Conservation (phyloP, 30 jellyfish, hydroid and myxozoan species). For the Pelagia noctiluca region DNA sequence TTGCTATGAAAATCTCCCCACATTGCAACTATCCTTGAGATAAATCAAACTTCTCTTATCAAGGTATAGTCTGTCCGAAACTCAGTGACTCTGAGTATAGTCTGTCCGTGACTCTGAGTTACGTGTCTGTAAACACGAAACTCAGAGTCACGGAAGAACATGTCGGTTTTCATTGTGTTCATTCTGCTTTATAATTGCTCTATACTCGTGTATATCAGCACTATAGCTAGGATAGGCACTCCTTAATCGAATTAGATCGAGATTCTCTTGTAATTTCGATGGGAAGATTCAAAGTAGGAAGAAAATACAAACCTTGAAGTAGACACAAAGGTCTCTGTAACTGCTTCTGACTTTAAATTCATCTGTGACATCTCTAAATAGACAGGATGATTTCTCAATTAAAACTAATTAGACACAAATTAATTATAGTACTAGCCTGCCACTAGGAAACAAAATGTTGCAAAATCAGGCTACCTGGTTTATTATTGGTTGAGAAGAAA, state of each 20-base stretch:
- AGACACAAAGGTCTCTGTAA: slow-evolving; percentile 86
- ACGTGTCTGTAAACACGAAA: too few species aligned
- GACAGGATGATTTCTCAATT: neutral
- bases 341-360: slow-evolving; percentile 96
- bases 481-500: neutral
- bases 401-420: neutral
- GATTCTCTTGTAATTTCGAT: neutral
- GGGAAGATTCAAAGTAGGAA: neutral
- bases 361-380: slow-evolving; percentile 92
- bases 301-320: slow-evolving; percentile 74
- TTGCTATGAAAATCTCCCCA: too few species aligned
- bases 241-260: neutral
- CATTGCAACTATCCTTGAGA: too few species aligned
- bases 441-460: neutral
- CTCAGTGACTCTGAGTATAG: too few species aligned
- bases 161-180: too few species aligned
- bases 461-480: neutral
- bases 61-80: too few species aligned
- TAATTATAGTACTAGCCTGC: too few species aligned
- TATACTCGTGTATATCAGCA: too few species aligned
- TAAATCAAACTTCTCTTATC: too few species aligned
- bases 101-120: too few species aligned
- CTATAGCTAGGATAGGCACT: neutral
- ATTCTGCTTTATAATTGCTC: too few species aligned
- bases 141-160: too few species aligned